A percentile compares a stretch with the other conserved stretches of the same genome.
These are phyloP conservation scores for Rhabdomys dilectus DNA, from an alignment of 2,113 vertebrate species.

Conservation along the genomic window DNA sequence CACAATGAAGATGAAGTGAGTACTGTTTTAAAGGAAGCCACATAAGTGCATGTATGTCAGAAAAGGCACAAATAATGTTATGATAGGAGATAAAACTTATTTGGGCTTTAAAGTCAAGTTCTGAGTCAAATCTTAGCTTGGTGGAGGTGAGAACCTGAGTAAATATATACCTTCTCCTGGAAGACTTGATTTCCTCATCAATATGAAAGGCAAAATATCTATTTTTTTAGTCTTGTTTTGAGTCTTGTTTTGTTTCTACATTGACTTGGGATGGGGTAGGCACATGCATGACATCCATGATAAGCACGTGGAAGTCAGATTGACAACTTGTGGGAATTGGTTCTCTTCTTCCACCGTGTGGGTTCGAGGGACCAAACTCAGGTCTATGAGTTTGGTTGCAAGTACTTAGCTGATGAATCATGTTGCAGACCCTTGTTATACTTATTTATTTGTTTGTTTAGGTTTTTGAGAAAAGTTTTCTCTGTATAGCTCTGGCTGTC, in stretches of 20 bases:
- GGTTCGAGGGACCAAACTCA: background rate
- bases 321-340: background rate
- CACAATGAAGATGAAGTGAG: background rate
- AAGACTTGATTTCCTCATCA: conserved; percentile 2
- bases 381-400: background rate
- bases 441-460: background rate
- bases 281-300: background rate
- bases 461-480: background rate
- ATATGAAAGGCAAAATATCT: background rate
- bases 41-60: background rate
- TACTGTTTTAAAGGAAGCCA: background rate
- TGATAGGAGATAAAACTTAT: background rate
- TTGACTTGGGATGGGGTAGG: background rate
- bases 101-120: background rate
- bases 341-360: background rate
- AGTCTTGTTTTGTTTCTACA: background rate
- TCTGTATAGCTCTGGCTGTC: background rate
- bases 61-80: background rate
- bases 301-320: too few species aligned
- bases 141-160: background rate
- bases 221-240: background rate
- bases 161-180: conserved; percentile 24
- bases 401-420: background rate
- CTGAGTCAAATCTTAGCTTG: conserved; percentile 25
- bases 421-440: background rate